Percentiles rank a stretch among this genome's conserved stretches.
These are phyloP conservation scores for Stictocephala bisonia DNA, from an alignment of 2,888 invertebrate genomes.

Conservation along the genomic window DNA sequence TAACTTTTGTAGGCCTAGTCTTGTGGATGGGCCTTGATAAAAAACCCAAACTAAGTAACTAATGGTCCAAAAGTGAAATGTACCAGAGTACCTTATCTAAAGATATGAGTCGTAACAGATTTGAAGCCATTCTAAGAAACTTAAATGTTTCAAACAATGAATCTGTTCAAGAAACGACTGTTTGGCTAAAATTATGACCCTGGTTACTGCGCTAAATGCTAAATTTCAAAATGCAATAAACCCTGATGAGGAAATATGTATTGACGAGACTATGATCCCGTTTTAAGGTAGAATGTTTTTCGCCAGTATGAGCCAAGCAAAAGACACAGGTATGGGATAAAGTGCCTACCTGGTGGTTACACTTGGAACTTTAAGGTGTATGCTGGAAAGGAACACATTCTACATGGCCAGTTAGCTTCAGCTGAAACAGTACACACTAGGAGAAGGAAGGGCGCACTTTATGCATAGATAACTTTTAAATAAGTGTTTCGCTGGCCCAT, in stretches of 20 bases:
- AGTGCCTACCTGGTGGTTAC: background rate
- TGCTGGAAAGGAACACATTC: background rate
- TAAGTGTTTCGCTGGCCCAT: background rate
- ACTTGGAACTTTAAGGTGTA: background rate
- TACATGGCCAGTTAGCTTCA: background rate
- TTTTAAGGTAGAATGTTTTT: background rate
- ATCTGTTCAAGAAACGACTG: background rate
- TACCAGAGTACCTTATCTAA: background rate
- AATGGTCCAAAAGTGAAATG: slow-evolving; percentile 1
- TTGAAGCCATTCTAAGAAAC: background rate
- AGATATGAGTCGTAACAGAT: background rate
- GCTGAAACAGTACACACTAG: background rate
- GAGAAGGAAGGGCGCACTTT: background rate
- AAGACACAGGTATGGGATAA: background rate
- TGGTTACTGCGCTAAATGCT: too few relatives aligned
- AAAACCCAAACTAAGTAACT: background rate
- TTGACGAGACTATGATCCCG: background rate
- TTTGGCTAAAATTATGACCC: background rate
- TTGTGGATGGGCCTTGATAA: background rate
- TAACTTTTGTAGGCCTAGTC: background rate
- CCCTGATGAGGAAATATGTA: background rate
- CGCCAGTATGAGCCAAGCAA: background rate
- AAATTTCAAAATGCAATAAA: too few relatives aligned
- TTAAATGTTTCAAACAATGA: background rate
- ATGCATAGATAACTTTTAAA: background rate